Base-by-base conservation (phyloP, 2,888 invertebrate species). In the Aelia acuminata region DNA sequence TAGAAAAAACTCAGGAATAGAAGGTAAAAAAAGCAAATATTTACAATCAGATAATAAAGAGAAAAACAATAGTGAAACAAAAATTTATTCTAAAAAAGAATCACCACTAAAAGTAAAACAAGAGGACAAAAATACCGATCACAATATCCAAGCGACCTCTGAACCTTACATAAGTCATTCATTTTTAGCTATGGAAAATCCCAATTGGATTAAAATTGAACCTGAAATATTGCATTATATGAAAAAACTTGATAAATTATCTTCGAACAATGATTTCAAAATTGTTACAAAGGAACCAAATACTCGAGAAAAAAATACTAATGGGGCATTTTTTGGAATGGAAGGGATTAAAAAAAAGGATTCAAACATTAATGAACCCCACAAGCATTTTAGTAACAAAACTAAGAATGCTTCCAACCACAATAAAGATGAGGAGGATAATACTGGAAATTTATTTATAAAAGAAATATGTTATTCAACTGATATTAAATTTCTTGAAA, bases 181-280 rank as follows among this genome's bases (percentile, higher is more conserved):
- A 31, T 31, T 35, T 35, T 18, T 35, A 7, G 26, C 26, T 22
- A 75, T 35, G 39, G 43, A 80, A 22, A 43, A 80, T 80, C 3
- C 39, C 4, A 47, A 43, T 43, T 22, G 3, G 43, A 43, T 3
- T 0, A 43, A 80, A 80, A 47, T 80, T 80, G 80, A 80, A 80
- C 80, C 80, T 11, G 80, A 80, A 80, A 43, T 80, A n/a, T 80
- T 80, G 43, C 43, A 47, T 80, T 80, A 80, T 7, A 80, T 80
- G 22, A 31, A 80, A n/a, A 80, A 80, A 47, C 80, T 80, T n/a
- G 80, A 80, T 22, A 43, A 13, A 80, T 43, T 80, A n/a, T 4
- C n/a, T 43, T 43, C 43, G 22, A n/a, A 43, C 11, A 47, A 80
- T 31, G n/a, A 3, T 43, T n/a, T n/a, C 13, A 35, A 22, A 80